These are phyloP conservation scores for Cheilosia impressa DNA, from an alignment of 2,888 invertebrate genomes.

Conservation along the genomic window DNA sequence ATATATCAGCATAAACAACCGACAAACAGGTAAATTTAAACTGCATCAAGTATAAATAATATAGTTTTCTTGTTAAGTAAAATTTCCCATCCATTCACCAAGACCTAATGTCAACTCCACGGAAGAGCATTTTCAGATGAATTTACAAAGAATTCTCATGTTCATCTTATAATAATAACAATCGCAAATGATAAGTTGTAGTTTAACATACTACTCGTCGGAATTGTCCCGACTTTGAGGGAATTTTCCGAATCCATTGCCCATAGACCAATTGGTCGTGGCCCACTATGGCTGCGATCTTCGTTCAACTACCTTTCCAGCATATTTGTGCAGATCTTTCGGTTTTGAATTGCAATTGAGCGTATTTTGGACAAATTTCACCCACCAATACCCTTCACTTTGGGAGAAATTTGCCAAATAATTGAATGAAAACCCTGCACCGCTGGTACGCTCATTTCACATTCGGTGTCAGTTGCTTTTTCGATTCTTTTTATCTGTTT, in stretches of 20 bases:
- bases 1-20: conserved; percentile 24
- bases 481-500: conserved; percentile 69
- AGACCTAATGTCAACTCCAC: conserved; percentile 48
- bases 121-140: conserved; percentile 45
- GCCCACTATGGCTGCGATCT: conserved; percentile 23
- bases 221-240: background rate
- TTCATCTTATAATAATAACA: conserved; percentile 1
- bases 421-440: conserved; percentile 39
- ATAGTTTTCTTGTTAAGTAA: background rate
- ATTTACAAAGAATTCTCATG: conserved; percentile 17
- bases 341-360: background rate
- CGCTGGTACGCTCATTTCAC: conserved; percentile 29
- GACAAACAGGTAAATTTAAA: conserved; percentile 63
- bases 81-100: conserved; percentile 38
- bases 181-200: background rate
- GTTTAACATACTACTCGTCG: background rate
- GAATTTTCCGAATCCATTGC: background rate
- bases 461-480: conserved; percentile 70
- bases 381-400: conserved; percentile 16
- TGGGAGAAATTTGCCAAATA: conserved; percentile 32
- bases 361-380: conserved; percentile 12
- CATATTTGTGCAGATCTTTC: background rate
- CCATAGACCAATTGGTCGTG: background rate
- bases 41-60: background rate
- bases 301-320: background rate